Conservation (phyloP, 1,140 invertebrate genomes). For the Conus ventricosus region DNA sequence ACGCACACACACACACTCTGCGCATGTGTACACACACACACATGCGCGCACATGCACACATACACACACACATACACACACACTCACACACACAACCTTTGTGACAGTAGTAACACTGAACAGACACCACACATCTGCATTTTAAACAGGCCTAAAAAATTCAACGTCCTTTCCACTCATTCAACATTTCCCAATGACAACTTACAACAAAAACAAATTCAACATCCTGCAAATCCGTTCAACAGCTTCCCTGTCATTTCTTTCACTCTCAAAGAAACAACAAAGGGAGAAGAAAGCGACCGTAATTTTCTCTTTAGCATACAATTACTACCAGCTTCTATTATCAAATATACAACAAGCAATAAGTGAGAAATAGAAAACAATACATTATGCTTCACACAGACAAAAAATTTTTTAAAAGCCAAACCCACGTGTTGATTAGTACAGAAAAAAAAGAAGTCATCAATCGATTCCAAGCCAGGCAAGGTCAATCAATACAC, state of each 20-base stretch:
- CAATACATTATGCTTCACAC: background rate
- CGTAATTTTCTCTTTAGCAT: too few species aligned
- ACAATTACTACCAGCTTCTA: background rate
- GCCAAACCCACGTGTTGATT: background rate
- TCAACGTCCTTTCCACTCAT: background rate
- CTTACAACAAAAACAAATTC: too few species aligned
- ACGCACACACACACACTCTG: background rate
- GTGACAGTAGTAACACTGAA: too few species aligned
- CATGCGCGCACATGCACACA: background rate
- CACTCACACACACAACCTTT: background rate
- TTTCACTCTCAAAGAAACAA: too few species aligned
- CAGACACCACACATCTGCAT: too few species aligned
- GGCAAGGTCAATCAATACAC: too few species aligned
- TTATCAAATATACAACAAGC: background rate
- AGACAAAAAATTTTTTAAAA: background rate
- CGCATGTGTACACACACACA: background rate
- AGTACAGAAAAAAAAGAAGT: background rate
- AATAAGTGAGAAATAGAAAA: background rate
- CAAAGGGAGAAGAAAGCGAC: too few species aligned
- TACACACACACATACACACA: background rate
- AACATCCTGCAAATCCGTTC: too few species aligned
- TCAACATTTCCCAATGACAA: background rate
- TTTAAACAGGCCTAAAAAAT: background rate
- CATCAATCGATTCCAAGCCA: slow-evolving; percentile 4
- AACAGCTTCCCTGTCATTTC: too few species aligned